Percentiles rank a stretch among this genome's conserved stretches.
Evolutionary conservation across 2,888 invertebrate species (phyloP).

Genomic region (Erebia epiphron): DNA sequence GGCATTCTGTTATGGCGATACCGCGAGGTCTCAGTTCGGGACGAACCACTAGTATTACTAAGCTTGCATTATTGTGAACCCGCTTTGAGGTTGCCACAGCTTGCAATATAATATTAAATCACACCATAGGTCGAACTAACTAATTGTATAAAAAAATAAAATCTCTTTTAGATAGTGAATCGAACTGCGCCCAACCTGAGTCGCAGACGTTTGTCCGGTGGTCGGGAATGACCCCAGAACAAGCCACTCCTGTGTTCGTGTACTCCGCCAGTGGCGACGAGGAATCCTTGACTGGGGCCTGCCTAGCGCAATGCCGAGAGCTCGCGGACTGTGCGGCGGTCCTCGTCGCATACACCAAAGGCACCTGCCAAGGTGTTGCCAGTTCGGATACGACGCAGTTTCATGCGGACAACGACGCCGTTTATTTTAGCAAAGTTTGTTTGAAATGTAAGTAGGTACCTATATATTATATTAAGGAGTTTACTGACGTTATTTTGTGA

Average conservation of each 20-base stretch:
- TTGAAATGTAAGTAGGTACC: constrained; percentile 61
- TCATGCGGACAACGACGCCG: constrained; percentile 80
- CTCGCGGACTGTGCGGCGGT: constrained; percentile 75
- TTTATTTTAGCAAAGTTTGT: constrained; percentile 87
- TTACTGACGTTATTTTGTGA: neutral
- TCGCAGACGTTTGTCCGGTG: constrained; percentile 64
- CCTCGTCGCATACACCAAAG: constrained; percentile 71
- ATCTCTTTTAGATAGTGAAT: constrained; percentile 47
- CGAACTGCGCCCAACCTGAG: constrained; percentile 59
- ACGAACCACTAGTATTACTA: too few relatives aligned
- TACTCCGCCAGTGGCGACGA: constrained; percentile 75
- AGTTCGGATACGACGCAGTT: constrained; percentile 51
- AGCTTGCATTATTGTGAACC: too few relatives aligned
- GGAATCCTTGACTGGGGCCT: constrained; percentile 69
- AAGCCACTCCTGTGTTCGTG: constrained; percentile 69
- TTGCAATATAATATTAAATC: too few relatives aligned
- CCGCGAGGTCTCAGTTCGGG: too few relatives aligned
- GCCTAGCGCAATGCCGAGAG: constrained; percentile 72
- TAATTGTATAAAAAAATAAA: too few relatives aligned
- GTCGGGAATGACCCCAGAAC: constrained; percentile 68
- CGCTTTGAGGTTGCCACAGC: too few relatives aligned
- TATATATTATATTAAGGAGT: neutral
- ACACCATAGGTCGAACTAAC: too few relatives aligned
- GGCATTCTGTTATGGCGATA: too few relatives aligned
- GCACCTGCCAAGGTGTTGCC: constrained; percentile 75